Evolutionary conservation across 2,888 invertebrate species (phyloP), one percentile per base, ranked within the genome.

Genomic region (Amiota minor): DNA sequence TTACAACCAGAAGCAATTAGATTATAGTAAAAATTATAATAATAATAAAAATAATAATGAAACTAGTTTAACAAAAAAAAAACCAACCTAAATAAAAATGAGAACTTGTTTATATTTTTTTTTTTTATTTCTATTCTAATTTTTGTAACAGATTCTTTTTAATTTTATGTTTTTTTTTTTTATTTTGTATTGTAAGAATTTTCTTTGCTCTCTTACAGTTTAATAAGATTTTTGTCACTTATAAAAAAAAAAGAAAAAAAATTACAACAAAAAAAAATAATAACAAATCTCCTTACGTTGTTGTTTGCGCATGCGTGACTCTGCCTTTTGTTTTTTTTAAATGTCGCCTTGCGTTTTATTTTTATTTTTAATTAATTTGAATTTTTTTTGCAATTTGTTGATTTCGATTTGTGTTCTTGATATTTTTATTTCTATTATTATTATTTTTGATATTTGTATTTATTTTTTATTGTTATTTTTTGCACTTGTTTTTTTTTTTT

Each of bases 31-130:
- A 6, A 35, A 8, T 35, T 6, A 35, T 35, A 6, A 35, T 35
- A 35, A 35, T 35, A 35, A 35, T 35, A 35, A 23, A 2, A 23
- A 23, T 23, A 23, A 23, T 23, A 23, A 23, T 23, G 1, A 35
- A 35, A 35, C 23, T 2, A 23, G 3, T 3, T 6, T 35, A 35
- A 35, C 2, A 35, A 35, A 35, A 35, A 50, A 50, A 8, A 50
- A 50, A 50, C 2, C 53, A 50, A n/a, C n/a, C n/a, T 50, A 50
- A 50, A 12, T 84, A 77, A 74, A 74, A 75, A 74, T 65, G 72
- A 72, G 69, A 75, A 77, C 76, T 78, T 47, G 75, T 71, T 75
- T 75, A 62, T 68, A 75, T 76, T 74, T 79, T 53, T 76, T 59
- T 64, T 62, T 62, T 18, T 53, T 23, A 55, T 65, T 72, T 72